Evolutionary conservation across 2,113 vertebrate genomes (phyloP).

Genomic region (Ageneiosus marmoratus): DNA sequence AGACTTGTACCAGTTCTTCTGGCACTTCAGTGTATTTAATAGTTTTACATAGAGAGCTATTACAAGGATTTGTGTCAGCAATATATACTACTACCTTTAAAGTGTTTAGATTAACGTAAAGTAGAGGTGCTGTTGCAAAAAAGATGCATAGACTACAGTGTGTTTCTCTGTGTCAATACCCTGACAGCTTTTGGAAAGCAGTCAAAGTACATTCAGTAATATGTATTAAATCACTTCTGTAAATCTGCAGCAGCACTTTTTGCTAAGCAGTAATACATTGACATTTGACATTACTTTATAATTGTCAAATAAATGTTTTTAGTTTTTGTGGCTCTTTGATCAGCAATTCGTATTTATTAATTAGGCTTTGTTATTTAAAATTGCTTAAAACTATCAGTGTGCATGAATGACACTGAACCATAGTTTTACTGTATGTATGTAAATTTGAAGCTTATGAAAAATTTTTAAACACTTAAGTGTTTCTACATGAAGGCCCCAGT

Average conservation of each 20-base stretch:
- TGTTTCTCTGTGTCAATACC: background rate
- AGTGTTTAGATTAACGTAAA: background rate
- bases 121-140: background rate
- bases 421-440: background rate
- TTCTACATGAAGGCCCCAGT: background rate
- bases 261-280: background rate
- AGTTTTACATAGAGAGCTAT: background rate
- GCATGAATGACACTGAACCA: background rate
- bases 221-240: background rate
- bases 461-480: too few relatives aligned
- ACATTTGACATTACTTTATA: too few relatives aligned
- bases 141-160: background rate
- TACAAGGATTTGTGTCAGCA: background rate
- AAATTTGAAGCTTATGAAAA: background rate
- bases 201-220: background rate
- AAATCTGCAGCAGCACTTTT: background rate
- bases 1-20: too few relatives aligned
- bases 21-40: too few relatives aligned
- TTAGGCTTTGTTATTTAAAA: background rate
- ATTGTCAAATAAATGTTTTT: background rate
- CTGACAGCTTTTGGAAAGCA: background rate
- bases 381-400: background rate
- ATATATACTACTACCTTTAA: background rate
- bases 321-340: background rate
- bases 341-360: background rate